Evolutionary conservation across 2,113 vertebrate species (phyloP).

Genomic region (Prietella phreatophila): DNA sequence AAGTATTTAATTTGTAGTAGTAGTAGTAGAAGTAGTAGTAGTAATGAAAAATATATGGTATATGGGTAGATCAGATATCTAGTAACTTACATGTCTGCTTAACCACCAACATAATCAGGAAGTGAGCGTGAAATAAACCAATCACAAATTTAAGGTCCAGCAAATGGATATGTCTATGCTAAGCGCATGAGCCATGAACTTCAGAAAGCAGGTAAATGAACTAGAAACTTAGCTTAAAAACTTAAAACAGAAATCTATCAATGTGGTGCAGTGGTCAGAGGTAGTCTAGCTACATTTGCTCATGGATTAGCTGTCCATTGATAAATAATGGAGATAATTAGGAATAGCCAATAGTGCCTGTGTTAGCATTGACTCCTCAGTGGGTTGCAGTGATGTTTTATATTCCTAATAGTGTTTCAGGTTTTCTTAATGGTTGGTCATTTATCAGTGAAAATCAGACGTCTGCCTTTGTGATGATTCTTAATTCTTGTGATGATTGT

Average conservation of each 20-base stretch:
- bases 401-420: background rate
- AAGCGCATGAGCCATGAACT: background rate
- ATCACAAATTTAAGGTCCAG: background rate
- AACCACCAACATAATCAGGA: background rate
- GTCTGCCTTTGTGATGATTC: background rate
- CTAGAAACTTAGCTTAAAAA: background rate
- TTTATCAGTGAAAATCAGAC: background rate
- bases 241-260: constrained; percentile 9
- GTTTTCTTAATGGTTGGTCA: background rate
- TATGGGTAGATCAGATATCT: background rate
- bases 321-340: constrained; percentile 19
- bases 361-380: constrained; percentile 1
- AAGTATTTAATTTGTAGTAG: background rate
- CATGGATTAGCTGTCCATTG: constrained; percentile 13
- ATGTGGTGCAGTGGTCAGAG: background rate
- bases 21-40: background rate
- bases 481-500: background rate
- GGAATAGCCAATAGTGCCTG: background rate
- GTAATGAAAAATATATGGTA: background rate
- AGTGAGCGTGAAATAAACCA: background rate
- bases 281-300: constrained; percentile 8
- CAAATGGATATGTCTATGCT: background rate
- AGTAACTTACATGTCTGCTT: background rate
- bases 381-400: background rate
- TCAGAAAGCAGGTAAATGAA: constrained; percentile 6